These are phyloP conservation scores for Liasis olivaceus DNA, from an alignment of 2,797 vertebrate genomes.

Conservation along the genomic window DNA sequence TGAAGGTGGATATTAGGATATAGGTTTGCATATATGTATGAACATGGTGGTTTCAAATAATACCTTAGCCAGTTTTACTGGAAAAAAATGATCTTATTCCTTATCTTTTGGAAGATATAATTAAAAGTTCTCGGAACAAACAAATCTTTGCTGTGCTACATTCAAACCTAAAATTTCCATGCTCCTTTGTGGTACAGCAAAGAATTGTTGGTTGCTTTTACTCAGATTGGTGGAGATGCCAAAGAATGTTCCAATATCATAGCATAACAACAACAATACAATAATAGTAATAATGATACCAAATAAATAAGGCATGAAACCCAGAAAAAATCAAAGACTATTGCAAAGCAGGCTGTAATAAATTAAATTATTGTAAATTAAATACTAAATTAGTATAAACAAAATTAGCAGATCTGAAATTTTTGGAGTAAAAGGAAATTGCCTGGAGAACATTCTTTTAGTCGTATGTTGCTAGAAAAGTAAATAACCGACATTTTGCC, in stretches of 20 bases:
- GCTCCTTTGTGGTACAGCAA: neutral
- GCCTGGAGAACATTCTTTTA: neutral
- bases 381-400: neutral
- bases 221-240: neutral
- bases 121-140: neutral
- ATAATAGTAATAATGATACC: neutral
- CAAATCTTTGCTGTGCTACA: neutral
- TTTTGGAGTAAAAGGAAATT: neutral
- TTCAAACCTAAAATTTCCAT: accelerated
- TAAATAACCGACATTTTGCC: neutral
- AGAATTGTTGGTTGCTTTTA: neutral
- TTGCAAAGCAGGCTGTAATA: neutral
- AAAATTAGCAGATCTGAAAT: neutral
- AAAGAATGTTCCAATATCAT: neutral
- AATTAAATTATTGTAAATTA: neutral
- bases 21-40: neutral
- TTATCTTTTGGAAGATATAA: accelerated
- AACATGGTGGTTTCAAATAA: neutral
- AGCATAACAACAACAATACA: neutral
- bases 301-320: neutral
- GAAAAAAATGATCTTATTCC: neutral
- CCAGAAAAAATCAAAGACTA: neutral
- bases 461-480: neutral
- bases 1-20: neutral
- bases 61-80: neutral